Percentiles rank a stretch among this genome's conserved stretches.
These are phyloP conservation scores for Rhinolophus sinicus DNA, from an alignment of 2,113 vertebrate genomes.

Conservation along the genomic window DNA sequence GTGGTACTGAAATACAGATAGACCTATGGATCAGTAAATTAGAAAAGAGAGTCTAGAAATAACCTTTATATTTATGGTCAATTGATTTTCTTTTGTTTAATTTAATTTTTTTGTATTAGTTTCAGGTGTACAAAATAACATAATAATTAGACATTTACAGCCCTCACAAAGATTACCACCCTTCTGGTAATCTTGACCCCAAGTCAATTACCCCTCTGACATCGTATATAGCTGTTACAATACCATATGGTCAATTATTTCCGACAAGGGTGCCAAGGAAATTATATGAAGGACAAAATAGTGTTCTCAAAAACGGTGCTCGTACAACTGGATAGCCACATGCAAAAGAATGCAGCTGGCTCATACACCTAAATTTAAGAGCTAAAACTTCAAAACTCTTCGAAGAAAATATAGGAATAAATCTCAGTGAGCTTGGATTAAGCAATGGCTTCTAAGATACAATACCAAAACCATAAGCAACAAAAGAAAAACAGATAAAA, in stretches of 20 bases:
- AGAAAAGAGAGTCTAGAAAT: not conserved
- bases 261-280: not conserved
- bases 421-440: slow-evolving; percentile 1
- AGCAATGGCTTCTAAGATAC: not conserved
- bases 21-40: not conserved
- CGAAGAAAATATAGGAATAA: not conserved
- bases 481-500: not conserved
- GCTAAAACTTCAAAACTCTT: not conserved
- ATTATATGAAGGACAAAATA: not conserved
- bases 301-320: not conserved
- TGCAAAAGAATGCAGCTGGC: not conserved
- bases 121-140: too few relatives aligned
- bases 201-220: too few relatives aligned
- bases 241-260: too few relatives aligned
- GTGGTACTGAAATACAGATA: not conserved
- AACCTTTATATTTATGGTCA: not conserved
- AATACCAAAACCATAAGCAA: not conserved
- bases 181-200: too few relatives aligned
- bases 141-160: too few relatives aligned
- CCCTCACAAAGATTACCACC: too few relatives aligned
- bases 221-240: too few relatives aligned
- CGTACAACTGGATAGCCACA: not conserved
- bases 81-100: not conserved
- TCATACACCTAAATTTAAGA: not conserved
- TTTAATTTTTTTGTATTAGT: too few relatives aligned